These are phyloP conservation scores for Andrena marginata DNA, from an alignment of 2,888 invertebrate genomes.

Conservation along the genomic window DNA sequence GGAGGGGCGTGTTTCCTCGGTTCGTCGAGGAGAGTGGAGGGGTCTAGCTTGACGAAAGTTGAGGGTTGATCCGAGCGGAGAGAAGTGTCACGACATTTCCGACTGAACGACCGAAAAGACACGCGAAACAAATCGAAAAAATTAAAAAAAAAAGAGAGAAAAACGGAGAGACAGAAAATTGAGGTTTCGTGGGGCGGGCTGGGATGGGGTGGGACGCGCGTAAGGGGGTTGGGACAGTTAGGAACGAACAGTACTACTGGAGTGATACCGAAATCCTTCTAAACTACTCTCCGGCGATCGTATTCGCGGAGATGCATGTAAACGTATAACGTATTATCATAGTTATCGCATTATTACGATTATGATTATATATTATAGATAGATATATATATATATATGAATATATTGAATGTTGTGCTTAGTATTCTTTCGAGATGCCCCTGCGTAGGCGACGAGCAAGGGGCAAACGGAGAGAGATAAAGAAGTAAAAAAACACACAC, in stretches of 20 bases:
- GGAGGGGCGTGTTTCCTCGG: conserved; percentile 34
- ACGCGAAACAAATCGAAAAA: conserved; percentile 25
- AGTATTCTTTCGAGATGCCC: conserved; percentile 76
- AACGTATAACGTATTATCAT: conserved; percentile 66
- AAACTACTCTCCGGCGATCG: conserved; percentile 33
- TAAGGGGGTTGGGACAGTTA: conserved; percentile 15
- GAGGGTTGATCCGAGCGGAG: conserved; percentile 17
- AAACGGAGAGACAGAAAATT: not conserved
- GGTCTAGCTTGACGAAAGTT: not conserved
- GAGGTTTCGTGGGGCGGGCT: not conserved
- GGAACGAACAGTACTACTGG: not conserved
- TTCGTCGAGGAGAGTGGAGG: not conserved
- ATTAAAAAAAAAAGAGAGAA: not conserved
- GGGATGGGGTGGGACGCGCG: conserved; percentile 13
- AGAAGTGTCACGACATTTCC: conserved; percentile 34
- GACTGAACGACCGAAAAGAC: conserved; percentile 58
- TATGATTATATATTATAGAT: conserved; percentile 59
- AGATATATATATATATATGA: conserved; percentile 43
- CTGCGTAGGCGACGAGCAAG: conserved; percentile 66
- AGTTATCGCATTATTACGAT: conserved; percentile 76
- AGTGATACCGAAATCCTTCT: conserved; percentile 26
- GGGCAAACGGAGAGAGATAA: conserved; percentile 65
- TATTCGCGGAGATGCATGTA: conserved; percentile 53
- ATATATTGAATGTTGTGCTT: conserved; percentile 83
- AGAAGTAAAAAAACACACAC: conserved; percentile 55